phyloP scores from a whole-genome alignment of 2,113 vertebrate genomes.

The Menidia beryllina region DNA sequence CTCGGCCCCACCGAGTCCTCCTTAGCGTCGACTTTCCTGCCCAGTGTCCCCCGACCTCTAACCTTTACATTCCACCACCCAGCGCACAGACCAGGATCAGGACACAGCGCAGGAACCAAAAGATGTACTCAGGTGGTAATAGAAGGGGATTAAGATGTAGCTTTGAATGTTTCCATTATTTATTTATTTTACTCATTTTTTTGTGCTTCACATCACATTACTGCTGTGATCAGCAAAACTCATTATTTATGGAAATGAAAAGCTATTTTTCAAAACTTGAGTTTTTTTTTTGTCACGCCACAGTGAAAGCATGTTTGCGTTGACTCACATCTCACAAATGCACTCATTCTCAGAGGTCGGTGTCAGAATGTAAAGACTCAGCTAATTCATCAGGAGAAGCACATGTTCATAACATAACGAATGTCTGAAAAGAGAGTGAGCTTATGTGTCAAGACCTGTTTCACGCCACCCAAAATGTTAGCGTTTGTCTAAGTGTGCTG shows the following conservation, averaged over 20 bases:
- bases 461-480: conserved; percentile 62
- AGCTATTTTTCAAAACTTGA: conserved; percentile 25
- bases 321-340: conserved; percentile 42
- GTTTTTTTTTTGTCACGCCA: conserved; percentile 50
- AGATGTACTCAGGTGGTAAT: conserved; percentile 90
- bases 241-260: conserved; percentile 78
- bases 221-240: conserved; percentile 79
- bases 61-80: conserved; percentile 73
- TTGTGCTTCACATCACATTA: conserved; percentile 73
- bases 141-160: conserved; percentile 87
- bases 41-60: conserved; percentile 43
- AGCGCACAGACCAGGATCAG: conserved; percentile 66
- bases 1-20: conserved; percentile 23
- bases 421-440: conserved; percentile 69
- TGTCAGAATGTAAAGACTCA: conserved; percentile 69
- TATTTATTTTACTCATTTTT: conserved; percentile 39
- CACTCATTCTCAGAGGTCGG: conserved; percentile 55
- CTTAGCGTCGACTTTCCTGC: conserved; percentile 42
- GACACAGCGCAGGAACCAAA: conserved; percentile 79
- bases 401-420: conserved; percentile 77
- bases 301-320: conserved; percentile 58
- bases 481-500: conserved; percentile 51
- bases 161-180: conserved; percentile 80
- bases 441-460: conserved; percentile 65
- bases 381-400: conserved; percentile 72